phyloP scores from a whole-genome alignment of 2,113 vertebrate species.

The Notothenia rossii region DNA sequence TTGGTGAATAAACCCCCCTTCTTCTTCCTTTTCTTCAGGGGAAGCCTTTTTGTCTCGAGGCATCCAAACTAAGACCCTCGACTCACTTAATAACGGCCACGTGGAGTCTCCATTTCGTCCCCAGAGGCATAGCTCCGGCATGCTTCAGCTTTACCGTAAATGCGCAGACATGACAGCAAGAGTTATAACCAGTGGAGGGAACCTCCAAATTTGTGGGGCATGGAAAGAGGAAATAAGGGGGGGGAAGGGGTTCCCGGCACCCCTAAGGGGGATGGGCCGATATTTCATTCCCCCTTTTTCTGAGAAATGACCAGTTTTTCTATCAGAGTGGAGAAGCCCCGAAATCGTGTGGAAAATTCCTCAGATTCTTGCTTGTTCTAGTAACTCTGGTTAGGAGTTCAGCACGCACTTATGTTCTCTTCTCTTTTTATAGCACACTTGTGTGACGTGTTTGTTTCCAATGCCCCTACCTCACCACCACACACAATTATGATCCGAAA shows the following conservation, averaged over 20 bases:
- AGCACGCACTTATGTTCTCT: slow-evolving; percentile 36
- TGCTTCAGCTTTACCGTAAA: slow-evolving; percentile 74
- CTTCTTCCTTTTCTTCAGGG: neutral
- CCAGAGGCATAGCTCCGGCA: slow-evolving; percentile 29
- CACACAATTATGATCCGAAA: slow-evolving; percentile 21
- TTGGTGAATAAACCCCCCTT: neutral
- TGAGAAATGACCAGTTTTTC: slow-evolving; percentile 53
- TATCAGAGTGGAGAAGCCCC: slow-evolving; percentile 20
- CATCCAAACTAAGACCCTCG: slow-evolving; percentile 16
- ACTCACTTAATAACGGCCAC: slow-evolving; percentile 18
- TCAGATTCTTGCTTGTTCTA: slow-evolving; percentile 68
- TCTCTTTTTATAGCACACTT: slow-evolving; percentile 55
- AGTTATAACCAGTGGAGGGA: slow-evolving; percentile 65
- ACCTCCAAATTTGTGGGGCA: slow-evolving; percentile 47
- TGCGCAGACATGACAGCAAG: slow-evolving; percentile 60
- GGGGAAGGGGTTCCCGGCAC: slow-evolving; percentile 70
- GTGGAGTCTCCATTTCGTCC: slow-evolving; percentile 39
- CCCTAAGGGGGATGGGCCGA: slow-evolving; percentile 41
- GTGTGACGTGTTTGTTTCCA: slow-evolving; percentile 22
- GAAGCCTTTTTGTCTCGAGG: slow-evolving; percentile 31
- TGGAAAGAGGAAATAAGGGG: slow-evolving; percentile 40
- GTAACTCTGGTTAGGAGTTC: slow-evolving; percentile 57
- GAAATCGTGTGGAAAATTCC: slow-evolving; percentile 65
- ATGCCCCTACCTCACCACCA: too few species aligned
- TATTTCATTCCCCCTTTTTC: slow-evolving; percentile 54